These are phyloP conservation scores for Callyntrura guangdongensis DNA, from an alignment of 2,888 invertebrate species.

Conservation along the genomic window DNA sequence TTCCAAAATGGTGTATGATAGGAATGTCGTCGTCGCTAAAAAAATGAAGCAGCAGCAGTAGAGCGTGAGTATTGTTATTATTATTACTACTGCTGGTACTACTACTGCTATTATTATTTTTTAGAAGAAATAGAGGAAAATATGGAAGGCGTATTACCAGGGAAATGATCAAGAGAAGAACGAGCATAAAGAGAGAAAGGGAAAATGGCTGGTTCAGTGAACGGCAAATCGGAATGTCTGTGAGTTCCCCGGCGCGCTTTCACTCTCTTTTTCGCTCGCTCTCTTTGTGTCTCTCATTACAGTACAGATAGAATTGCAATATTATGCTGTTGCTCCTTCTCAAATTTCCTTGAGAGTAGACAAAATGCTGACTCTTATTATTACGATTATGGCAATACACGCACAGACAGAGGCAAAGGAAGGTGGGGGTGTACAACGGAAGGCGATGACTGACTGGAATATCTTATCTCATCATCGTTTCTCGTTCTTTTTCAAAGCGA, in stretches of 20 bases:
- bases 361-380: constrained; percentile 28
- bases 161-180: constrained; percentile 9
- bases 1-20: no score
- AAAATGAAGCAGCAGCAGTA: neutral
- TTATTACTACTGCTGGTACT: no score
- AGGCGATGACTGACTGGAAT: constrained; percentile 62
- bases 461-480: constrained; percentile 56
- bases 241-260: neutral
- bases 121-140: neutral
- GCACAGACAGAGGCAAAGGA: neutral
- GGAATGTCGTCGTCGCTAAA: neutral
- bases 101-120: neutral
- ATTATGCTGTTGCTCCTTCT: constrained; percentile 40
- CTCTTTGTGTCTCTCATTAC: constrained; percentile 31
- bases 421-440: neutral
- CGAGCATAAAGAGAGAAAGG: neutral
- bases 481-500: neutral
- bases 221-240: neutral
- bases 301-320: constrained; percentile 15
- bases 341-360: neutral
- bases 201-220: constrained; percentile 39
- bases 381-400: constrained; percentile 43
- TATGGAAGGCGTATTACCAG: neutral
- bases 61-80: no score
- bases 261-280: neutral